Percentiles rank a stretch among this genome's conserved stretches.
Conservation (phyloP, 2,888 invertebrate genomes). For the Xestia xanthographa region DNA sequence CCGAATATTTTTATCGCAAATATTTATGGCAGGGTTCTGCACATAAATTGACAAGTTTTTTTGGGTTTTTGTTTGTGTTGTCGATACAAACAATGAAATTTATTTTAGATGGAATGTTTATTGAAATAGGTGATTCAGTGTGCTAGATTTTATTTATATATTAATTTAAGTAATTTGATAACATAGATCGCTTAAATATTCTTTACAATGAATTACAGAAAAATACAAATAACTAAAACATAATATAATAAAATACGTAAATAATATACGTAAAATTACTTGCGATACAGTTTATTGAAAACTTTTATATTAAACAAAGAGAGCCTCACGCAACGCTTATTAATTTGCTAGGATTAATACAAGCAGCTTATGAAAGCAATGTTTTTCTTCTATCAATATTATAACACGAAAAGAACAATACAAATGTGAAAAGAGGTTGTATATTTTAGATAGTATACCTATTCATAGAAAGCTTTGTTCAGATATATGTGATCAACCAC, state of each 20-base stretch:
- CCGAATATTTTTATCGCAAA: constrained; percentile 39
- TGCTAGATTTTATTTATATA: neutral
- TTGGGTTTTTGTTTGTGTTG: constrained; percentile 14
- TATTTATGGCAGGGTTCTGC: constrained; percentile 41
- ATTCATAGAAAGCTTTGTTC: constrained; percentile 2
- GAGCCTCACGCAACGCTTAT: constrained; percentile 16
- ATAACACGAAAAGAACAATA: constrained; percentile 23
- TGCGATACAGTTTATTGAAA: neutral
- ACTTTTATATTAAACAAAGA: constrained; percentile 22
- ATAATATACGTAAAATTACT: neutral
- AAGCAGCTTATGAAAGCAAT: constrained; percentile 23
- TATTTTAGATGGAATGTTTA: constrained; percentile 3
- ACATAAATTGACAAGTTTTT: constrained; percentile 35
- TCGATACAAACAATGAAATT: constrained; percentile 11
- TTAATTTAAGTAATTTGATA: neutral
- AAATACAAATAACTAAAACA: neutral
- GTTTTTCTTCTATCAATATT: constrained; percentile 35
- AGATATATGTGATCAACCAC: neutral
- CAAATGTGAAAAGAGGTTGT: neutral
- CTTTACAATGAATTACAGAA: neutral
- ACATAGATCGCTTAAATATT: neutral
- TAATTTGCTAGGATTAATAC: constrained; percentile 28
- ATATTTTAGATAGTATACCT: constrained; percentile 10
- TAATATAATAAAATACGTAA: neutral
- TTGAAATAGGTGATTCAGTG: constrained; percentile 14